Conservation (phyloP, 2,797 vertebrate genomes). For the Lacerta bilineata region DNA sequence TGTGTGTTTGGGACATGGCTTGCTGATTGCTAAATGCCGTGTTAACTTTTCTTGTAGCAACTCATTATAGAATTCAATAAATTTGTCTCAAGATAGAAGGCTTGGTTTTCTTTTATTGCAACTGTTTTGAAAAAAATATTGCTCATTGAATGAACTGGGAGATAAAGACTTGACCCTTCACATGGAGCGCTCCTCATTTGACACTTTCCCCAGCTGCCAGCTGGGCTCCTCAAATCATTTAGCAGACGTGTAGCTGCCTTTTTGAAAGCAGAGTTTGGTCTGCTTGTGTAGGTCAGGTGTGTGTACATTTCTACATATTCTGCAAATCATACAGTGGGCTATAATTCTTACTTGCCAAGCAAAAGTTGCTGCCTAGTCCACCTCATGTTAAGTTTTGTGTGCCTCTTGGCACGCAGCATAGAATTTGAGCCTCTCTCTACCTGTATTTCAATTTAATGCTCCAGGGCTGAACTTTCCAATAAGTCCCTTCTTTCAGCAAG, state of each 20-base stretch:
- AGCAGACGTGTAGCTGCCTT: background rate
- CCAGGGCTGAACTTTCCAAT: background rate
- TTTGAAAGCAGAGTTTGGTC: background rate
- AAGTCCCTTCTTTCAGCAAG: background rate
- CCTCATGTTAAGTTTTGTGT: background rate
- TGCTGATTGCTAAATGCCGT: no score
- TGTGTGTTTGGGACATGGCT: background rate
- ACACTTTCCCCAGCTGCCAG: background rate
- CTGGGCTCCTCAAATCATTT: background rate
- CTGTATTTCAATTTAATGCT: background rate
- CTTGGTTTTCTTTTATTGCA: background rate
- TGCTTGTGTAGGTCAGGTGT: background rate
- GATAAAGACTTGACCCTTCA: background rate
- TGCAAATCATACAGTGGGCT: background rate
- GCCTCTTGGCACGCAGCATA: background rate
- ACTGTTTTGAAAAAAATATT: background rate
- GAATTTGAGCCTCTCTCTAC: background rate
- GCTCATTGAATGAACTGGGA: background rate
- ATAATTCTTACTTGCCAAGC: background rate
- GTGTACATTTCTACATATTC: background rate
- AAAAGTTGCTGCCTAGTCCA: background rate
- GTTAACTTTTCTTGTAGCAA: background rate
- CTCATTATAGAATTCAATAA: background rate
- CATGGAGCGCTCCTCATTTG: background rate
- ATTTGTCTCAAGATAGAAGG: background rate